Percentiles rank a stretch among this genome's conserved stretches.
Evolutionary conservation across 2,888 invertebrate genomes (phyloP).

Genomic region (Galerucella pusilla): DNA sequence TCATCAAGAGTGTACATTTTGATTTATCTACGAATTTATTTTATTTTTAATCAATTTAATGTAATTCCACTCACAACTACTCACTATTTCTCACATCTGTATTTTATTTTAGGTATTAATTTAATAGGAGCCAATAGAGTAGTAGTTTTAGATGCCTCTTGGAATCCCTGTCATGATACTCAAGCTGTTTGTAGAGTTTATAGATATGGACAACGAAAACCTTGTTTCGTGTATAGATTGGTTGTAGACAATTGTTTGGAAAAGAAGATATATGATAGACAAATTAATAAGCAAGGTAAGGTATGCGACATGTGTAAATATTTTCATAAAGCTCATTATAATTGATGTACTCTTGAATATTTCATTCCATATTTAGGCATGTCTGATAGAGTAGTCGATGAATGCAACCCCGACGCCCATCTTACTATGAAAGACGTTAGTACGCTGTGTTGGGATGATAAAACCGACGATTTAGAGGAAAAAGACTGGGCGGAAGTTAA

Average conservation of each 20-base stretch:
- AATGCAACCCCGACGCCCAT: constrained; percentile 96
- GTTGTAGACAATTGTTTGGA: constrained; percentile 98
- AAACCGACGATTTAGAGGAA: constrained; percentile 84
- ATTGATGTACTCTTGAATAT: neutral
- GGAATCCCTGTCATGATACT: constrained; percentile 99
- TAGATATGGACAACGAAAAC: constrained; percentile 93
- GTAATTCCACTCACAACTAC: too few species aligned
- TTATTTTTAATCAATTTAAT: too few species aligned
- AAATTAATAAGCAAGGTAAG: constrained; percentile 94
- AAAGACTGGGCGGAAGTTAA: constrained; percentile 79
- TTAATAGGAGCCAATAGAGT: constrained; percentile 97
- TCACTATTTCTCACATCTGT: neutral
- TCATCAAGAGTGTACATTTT: too few species aligned
- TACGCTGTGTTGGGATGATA: constrained; percentile 90
- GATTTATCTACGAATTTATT: too few species aligned
- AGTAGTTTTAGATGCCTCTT: constrained; percentile 97
- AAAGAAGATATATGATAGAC: constrained; percentile 97
- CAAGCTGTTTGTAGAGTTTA: constrained; percentile 98
- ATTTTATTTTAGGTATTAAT: constrained; percentile 80
- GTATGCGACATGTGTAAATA: neutral
- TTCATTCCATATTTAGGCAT: constrained; percentile 67
- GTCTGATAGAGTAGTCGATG: constrained; percentile 98
- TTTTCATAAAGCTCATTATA: too few species aligned
- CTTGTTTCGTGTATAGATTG: constrained; percentile 94
- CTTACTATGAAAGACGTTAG: constrained; percentile 90